Conservation (phyloP, 2,888 invertebrate genomes). For the Phyto melanocephala region DNA sequence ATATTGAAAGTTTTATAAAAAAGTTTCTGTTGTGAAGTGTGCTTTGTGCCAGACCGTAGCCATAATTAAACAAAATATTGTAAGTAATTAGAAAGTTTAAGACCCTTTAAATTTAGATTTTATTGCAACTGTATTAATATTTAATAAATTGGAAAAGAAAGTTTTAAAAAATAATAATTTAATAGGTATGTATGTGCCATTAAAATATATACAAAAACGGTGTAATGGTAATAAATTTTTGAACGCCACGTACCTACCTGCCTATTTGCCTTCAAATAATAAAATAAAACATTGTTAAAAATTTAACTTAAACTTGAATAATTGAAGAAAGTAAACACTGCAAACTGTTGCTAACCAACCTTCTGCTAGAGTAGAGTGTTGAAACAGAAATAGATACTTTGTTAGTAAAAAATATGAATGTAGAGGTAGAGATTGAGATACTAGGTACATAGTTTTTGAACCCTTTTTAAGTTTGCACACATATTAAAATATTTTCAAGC, state of each 20-base stretch:
- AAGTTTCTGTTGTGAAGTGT: slow-evolving; percentile 63
- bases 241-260: slow-evolving; percentile 59
- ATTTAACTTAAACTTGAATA: slow-evolving; percentile 27
- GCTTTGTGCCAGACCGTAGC: slow-evolving; percentile 27
- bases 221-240: slow-evolving; percentile 39
- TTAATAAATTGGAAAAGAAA: not conserved
- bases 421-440: not conserved
- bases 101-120: not conserved
- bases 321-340: slow-evolving; percentile 15
- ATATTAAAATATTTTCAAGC: not conserved
- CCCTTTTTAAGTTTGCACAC: not conserved
- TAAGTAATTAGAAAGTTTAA: slow-evolving; percentile 61
- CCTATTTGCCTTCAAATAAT: slow-evolving; percentile 43
- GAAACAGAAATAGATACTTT: slow-evolving; percentile 22
- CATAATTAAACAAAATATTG: slow-evolving; percentile 44
- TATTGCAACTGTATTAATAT: slow-evolving; percentile 5
- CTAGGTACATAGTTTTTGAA: not conserved
- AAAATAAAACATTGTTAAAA: slow-evolving; percentile 38
- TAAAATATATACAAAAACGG: not conserved
- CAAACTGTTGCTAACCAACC: slow-evolving; percentile 59
- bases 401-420: not conserved
- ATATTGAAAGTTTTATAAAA: slow-evolving; percentile 42
- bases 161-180: no score
- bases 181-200: no score
- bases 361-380: slow-evolving; percentile 8